Conservation (phyloP, 1,140 invertebrate genomes). For the Vollenhovia emeryi region DNA sequence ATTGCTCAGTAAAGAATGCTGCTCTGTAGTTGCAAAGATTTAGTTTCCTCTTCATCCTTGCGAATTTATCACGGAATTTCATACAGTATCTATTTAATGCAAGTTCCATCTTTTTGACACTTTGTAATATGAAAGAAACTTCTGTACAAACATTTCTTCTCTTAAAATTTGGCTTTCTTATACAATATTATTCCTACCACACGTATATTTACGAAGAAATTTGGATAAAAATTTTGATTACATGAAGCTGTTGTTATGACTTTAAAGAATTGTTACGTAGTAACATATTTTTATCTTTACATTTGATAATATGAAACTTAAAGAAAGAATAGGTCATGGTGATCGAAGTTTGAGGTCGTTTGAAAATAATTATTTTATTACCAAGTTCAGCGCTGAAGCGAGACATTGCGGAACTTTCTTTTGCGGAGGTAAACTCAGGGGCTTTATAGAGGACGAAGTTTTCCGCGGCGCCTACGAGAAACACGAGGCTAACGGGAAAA, state of each 20-base stretch:
- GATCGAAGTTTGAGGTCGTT: constrained; percentile 45
- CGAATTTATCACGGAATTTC: too few species aligned
- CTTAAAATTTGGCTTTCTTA: neutral
- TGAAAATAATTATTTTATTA: constrained; percentile 69
- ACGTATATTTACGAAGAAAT: neutral
- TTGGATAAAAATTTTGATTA: neutral
- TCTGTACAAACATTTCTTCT: neutral
- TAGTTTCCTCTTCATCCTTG: too few species aligned
- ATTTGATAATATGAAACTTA: constrained; percentile 18
- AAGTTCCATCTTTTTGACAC: neutral
- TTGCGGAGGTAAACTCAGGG: constrained; percentile 42
- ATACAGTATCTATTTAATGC: neutral
- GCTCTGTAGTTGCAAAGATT: too few species aligned
- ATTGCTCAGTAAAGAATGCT: too few species aligned
- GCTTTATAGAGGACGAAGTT: constrained; percentile 51
- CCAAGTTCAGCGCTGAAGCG: constrained; percentile 55
- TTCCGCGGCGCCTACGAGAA: constrained; percentile 44
- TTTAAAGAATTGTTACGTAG: neutral
- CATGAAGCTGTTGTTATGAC: neutral
- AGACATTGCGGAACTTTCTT: constrained; percentile 49
- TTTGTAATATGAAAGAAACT: neutral
- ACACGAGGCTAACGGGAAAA: constrained; percentile 67
- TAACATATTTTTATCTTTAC: neutral
- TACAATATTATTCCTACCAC: neutral
- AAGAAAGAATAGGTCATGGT: constrained; percentile 46